Conservation (phyloP, 2,888 invertebrate species). For the Anodontia alba region DNA sequence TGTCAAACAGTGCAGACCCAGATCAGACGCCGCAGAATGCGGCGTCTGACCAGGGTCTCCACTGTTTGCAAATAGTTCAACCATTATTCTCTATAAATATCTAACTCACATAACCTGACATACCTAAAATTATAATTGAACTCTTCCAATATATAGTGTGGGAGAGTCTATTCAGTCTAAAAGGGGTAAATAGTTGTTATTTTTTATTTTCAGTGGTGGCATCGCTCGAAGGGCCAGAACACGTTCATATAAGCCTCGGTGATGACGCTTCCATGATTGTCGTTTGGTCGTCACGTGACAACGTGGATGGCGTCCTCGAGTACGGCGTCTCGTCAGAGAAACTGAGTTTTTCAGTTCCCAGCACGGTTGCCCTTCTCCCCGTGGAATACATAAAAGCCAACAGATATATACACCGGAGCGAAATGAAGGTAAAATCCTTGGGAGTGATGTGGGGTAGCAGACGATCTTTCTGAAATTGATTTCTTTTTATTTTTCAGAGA, state of each 20-base stretch:
- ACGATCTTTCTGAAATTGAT: no score
- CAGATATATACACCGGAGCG: constrained; percentile 63
- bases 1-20: no score
- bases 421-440: constrained; percentile 54
- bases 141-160: no score
- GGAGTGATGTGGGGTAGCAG: not conserved
- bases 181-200: no score
- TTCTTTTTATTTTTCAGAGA: no score
- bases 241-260: constrained; percentile 74
- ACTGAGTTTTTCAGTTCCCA: constrained; percentile 8
- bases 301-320: constrained; percentile 24
- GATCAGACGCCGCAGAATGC: no score
- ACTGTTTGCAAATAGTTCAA: no score
- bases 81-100: no score
- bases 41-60: no score
- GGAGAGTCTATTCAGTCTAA: no score
- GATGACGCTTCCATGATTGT: constrained; percentile 66
- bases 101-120: no score
- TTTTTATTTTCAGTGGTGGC: constrained; percentile 18
- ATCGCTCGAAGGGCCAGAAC: constrained; percentile 49
- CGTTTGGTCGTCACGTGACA: constrained; percentile 71
- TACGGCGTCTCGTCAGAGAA: constrained; percentile 35
- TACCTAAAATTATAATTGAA: no score
- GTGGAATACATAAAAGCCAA: constrained; percentile 44
- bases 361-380: constrained; percentile 37